Evolutionary conservation across 1,140 invertebrate species (phyloP).

Genomic region (Gyrodactylus bullatarudis): DNA sequence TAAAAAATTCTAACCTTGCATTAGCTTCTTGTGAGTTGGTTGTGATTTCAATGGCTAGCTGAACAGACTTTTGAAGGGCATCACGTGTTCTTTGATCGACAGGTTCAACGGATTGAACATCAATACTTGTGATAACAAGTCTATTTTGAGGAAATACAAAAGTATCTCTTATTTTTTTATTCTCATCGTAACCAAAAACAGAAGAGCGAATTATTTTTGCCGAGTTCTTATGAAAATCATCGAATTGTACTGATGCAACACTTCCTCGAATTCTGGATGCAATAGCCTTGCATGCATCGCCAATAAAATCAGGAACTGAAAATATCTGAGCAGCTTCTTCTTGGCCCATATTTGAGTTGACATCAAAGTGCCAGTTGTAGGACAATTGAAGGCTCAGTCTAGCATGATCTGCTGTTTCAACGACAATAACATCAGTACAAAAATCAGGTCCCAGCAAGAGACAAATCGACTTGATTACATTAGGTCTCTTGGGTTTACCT

Average conservation of each 20-base stretch:
- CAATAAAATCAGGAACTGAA: conserved; percentile 25
- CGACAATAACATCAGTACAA: conserved; percentile 23
- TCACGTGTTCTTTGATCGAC: conserved; percentile 25
- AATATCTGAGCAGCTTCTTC: conserved; percentile 20
- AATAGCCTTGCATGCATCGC: conserved; percentile 25
- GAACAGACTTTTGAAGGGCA: conserved; percentile 24
- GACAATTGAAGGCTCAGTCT: conserved; percentile 22
- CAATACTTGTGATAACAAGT: conserved; percentile 23
- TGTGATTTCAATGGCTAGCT: conserved; percentile 24
- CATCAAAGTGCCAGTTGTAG: conserved; percentile 22
- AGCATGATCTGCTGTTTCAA: conserved; percentile 26
- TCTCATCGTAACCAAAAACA: conserved; percentile 24
- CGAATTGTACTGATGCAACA: conserved; percentile 23
- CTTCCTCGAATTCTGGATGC: conserved; percentile 24
- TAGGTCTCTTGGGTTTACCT: conserved; percentile 24
- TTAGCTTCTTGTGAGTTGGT: conserved; percentile 25
- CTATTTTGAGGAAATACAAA: conserved; percentile 23
- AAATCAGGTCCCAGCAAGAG: conserved; percentile 25
- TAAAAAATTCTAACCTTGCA: conserved; percentile 15
- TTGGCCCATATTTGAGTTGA: conserved; percentile 2
- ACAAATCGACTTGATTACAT: conserved; percentile 22
- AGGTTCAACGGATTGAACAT: conserved; percentile 26
- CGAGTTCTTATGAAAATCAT: conserved; percentile 26
- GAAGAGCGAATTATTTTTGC: conserved; percentile 23
- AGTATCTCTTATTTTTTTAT: conserved; percentile 16